Conservation (phyloP, 2,888 invertebrate species). For the Dynastes grantii region DNA sequence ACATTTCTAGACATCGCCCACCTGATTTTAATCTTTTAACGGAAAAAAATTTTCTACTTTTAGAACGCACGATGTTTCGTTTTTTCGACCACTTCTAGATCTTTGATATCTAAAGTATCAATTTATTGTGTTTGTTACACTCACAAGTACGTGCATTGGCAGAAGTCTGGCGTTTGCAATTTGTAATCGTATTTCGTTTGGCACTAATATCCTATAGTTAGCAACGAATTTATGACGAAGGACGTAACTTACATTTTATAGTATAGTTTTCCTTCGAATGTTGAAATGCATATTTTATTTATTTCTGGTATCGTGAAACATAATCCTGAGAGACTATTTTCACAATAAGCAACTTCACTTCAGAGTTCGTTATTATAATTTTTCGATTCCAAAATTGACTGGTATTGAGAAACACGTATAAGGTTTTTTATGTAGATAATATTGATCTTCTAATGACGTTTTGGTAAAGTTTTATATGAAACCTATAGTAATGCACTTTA, state of each 20-base stretch:
- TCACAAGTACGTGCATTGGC: neutral
- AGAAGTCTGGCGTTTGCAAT: neutral
- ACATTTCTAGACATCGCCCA: constrained; percentile 27
- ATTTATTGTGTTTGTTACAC: constrained; percentile 4
- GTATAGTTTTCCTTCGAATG: neutral
- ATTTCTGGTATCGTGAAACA: neutral
- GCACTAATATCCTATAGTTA: constrained; percentile 30
- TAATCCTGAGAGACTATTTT: too few relatives aligned
- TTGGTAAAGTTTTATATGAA: too few relatives aligned
- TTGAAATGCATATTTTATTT: neutral
- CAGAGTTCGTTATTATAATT: too few relatives aligned
- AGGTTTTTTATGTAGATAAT: too few relatives aligned
- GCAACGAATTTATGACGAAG: neutral
- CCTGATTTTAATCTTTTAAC: neutral
- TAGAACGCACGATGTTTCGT: neutral
- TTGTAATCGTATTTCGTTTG: constrained; percentile 10
- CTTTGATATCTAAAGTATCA: neutral
- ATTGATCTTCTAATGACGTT: too few relatives aligned
- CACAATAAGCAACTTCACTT: too few relatives aligned
- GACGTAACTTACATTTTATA: neutral
- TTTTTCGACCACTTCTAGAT: neutral
- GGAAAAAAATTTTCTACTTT: neutral
- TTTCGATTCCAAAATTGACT: too few relatives aligned
- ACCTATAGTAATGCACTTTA: too few relatives aligned
- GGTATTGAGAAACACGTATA: too few relatives aligned